phyloP scores from a whole-genome alignment of 2,888 invertebrate species.

The Idaea straminata region DNA sequence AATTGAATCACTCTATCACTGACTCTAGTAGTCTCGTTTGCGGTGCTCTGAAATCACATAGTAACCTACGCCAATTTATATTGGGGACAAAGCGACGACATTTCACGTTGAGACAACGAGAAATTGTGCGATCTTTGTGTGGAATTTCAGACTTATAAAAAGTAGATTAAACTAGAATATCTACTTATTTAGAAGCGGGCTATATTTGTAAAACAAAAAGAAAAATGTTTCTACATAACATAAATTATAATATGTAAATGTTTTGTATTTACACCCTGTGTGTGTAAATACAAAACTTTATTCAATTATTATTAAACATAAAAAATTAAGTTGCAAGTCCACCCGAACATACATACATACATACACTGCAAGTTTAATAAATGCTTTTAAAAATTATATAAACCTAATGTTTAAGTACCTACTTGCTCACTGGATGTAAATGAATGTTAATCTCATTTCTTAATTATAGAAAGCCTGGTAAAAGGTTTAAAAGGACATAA shows the following conservation, averaged over 20 bases:
- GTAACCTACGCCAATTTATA: constrained; percentile 1
- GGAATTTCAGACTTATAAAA: background rate
- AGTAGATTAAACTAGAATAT: background rate
- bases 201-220: too few relatives aligned
- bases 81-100: background rate
- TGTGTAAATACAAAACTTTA: too few relatives aligned
- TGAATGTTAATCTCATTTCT: background rate
- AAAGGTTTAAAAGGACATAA: background rate
- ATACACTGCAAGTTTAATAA: too few relatives aligned
- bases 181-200: too few relatives aligned
- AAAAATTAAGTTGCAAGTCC: too few relatives aligned
- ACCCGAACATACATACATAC: too few relatives aligned
- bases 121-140: background rate
- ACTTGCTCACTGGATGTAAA: background rate
- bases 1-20: background rate
- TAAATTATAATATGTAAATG: too few relatives aligned
- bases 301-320: too few relatives aligned
- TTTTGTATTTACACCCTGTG: too few relatives aligned
- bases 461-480: background rate
- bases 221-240: too few relatives aligned
- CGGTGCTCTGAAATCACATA: background rate
- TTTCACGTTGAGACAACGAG: background rate
- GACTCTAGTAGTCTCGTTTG: background rate
- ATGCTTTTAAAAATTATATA: too few relatives aligned
- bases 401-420: too few relatives aligned